Conservation (phyloP, 2,113 vertebrate species). For the Halichoeres trimaculatus region DNA sequence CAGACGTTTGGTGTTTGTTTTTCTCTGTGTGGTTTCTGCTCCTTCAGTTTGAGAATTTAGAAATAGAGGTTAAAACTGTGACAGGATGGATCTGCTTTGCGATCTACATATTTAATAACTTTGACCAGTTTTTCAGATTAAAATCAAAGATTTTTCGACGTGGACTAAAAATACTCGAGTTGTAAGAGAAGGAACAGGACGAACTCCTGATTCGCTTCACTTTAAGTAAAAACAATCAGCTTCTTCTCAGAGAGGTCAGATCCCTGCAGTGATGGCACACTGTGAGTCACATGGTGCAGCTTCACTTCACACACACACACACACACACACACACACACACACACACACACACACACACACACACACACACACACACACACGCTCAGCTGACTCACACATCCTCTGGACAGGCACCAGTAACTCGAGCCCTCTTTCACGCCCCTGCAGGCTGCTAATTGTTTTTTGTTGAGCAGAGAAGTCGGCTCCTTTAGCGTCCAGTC, state of each 20-base stretch:
- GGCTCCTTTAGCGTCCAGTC: constrained; percentile 26
- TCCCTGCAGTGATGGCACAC: constrained; percentile 59
- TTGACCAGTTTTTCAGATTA: too few species aligned
- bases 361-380: constrained; percentile 12
- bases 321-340: constrained; percentile 13
- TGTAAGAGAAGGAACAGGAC: neutral
- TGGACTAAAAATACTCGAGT: too few species aligned
- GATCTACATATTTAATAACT: too few species aligned
- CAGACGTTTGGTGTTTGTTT: too few species aligned
- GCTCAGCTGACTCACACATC: constrained; percentile 64
- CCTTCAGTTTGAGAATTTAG: neutral
- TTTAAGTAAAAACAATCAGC: neutral
- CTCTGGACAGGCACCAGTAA: constrained; percentile 1
- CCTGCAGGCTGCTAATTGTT: constrained; percentile 17
- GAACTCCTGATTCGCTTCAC: neutral
- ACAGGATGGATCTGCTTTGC: too few species aligned
- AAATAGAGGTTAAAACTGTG: neutral
- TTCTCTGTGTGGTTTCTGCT: too few species aligned
- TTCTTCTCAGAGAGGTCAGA: constrained; percentile 42
- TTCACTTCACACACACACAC: constrained; percentile 19
- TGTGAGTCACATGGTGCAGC: constrained; percentile 65
- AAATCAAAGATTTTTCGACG: too few species aligned
- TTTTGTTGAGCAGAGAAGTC: constrained; percentile 6
- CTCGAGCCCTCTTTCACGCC: neutral
- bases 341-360: constrained; percentile 17